Evolutionary conservation across 2,797 vertebrate genomes (phyloP).

Genomic region (Aplochiton taeniatus): DNA sequence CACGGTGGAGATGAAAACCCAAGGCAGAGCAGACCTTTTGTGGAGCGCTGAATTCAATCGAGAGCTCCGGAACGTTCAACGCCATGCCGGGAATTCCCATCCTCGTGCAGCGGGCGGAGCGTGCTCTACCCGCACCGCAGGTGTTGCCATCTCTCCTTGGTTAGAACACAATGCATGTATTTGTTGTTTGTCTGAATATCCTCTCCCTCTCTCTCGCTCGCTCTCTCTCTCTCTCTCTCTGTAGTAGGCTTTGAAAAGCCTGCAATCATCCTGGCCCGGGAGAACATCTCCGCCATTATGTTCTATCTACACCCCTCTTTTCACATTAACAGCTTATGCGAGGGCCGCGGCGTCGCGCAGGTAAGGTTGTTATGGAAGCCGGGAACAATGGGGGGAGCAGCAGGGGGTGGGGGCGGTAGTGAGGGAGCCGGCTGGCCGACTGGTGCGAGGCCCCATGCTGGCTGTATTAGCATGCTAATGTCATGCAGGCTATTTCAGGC

Average conservation of each 20-base stretch:
- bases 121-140: too few species aligned
- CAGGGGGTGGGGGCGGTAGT: neutral
- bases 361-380: slow-evolving; percentile 2
- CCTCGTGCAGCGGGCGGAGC: too few species aligned
- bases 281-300: neutral
- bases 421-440: neutral
- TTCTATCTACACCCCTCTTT: slow-evolving; percentile 9
- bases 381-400: slow-evolving; percentile 2
- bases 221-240: neutral
- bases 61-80: too few species aligned
- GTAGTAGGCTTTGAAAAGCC: too few species aligned
- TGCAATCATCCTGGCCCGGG: too few species aligned
- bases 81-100: too few species aligned
- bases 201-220: neutral
- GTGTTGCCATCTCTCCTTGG: too few species aligned
- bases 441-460: slow-evolving; percentile 4
- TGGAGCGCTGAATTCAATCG: too few species aligned
- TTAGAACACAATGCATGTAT: too few species aligned
- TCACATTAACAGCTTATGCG: slow-evolving; percentile 18
- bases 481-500: slow-evolving; percentile 25
- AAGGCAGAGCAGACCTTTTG: too few species aligned
- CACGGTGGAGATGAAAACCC: too few species aligned
- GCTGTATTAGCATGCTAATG: slow-evolving; percentile 36
- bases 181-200: too few species aligned
- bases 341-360: slow-evolving; percentile 3